Base-by-base conservation (phyloP, 2,113 vertebrate genomes). In the Accipiter cooperii region DNA sequence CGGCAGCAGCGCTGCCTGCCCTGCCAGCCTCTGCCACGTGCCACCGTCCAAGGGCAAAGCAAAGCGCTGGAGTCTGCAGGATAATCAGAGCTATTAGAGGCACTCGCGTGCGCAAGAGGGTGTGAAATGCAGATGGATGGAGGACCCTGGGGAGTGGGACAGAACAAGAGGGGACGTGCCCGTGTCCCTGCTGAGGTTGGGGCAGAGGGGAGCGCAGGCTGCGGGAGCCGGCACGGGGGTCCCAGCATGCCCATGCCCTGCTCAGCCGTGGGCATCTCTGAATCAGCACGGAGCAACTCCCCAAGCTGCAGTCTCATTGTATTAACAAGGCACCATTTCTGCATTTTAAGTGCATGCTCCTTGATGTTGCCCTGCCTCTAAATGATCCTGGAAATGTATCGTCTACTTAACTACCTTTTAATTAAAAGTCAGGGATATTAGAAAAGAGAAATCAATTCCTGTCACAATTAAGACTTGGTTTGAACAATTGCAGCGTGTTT, bases 361-460 rank as follows among this genome's bases (percentile, higher is more conserved):
- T 79, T 65, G 66, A 10, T 42, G 49, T 80, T 69, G 46, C 63
- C 86, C 83, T 91, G 96, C 80, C 79, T 93, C 92, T 55, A 87
- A 93, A 71, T 9, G 90, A 90, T 92, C 49, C 92, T 89, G 90
- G 94, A 92, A 94, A 95, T 64, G 80, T 79, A 90, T 89, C 17
- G 47, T 86, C 83, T 81, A 46, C 90, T 97, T 97, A 97, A 97
- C 88, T 89, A 60, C 61, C 95, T 95, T 96, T 96, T 97, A 97
- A 97, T 97, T 96, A 97, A 95, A 97, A 97, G 80, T 97, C 90
- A 79, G 94, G 84, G 92, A 76, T 96, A 95, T 95, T 97, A 93
- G 95, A 76, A 93, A 93, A 95, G 69, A 71, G 90, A 79, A 96
- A 96, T 97, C 97, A 91, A 96, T 97, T 96, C 86, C 92, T 95